phyloP scores from a whole-genome alignment of 2,797 vertebrate species.

The Pelochelys cantorii region DNA sequence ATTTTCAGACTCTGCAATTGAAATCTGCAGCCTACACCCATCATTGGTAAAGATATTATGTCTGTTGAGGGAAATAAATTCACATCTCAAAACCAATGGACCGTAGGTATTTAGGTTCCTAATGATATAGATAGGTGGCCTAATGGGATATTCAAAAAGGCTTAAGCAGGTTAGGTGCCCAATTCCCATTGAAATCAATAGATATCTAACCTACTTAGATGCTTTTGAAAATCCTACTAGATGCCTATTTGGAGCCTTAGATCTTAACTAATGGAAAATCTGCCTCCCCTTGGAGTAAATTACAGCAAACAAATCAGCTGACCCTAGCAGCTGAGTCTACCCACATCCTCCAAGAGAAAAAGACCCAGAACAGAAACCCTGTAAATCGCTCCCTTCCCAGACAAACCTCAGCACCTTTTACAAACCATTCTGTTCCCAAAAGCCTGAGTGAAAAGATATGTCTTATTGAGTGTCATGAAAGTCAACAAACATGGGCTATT shows the following conservation, averaged over 20 bases:
- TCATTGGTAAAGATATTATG: background rate
- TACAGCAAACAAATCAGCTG: slow-evolving; percentile 15
- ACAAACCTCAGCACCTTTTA: background rate
- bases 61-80: background rate
- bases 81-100: too few relatives aligned
- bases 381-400: slow-evolving; percentile 18
- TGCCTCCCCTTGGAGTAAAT: slow-evolving; percentile 41
- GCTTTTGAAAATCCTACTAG: slow-evolving; percentile 35
- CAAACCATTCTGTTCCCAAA: slow-evolving; percentile 16
- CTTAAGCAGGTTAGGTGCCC: background rate
- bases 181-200: background rate
- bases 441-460: slow-evolving; percentile 13
- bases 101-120: background rate
- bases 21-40: background rate
- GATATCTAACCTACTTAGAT: slow-evolving; percentile 38
- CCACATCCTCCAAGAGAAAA: slow-evolving; percentile 45
- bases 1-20: background rate
- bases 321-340: slow-evolving; percentile 47
- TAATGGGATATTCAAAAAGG: background rate
- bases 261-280: slow-evolving; percentile 70
- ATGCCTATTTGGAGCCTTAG: slow-evolving; percentile 62
- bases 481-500: background rate
- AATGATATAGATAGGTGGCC: background rate
- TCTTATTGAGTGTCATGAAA: background rate
- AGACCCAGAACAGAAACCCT: slow-evolving; percentile 50